Conservation (phyloP, 1,140 invertebrate species). For the Akabosia matsudoensis region DNA sequence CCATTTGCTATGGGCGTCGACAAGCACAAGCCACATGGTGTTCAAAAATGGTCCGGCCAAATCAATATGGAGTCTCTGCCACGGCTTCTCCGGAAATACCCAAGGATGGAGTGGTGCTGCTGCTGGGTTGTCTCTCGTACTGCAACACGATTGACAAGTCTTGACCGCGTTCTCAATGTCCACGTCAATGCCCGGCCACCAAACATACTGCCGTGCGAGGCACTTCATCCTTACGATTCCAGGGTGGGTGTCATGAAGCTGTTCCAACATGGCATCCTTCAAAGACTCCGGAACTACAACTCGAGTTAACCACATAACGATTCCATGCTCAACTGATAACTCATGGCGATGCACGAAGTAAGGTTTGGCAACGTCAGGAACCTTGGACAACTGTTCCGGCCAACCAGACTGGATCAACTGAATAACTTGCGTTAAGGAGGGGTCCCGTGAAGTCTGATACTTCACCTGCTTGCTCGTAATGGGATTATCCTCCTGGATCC, state of each 20-base stretch:
- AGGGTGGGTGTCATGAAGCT: slow-evolving; percentile 52
- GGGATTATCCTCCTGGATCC: neutral
- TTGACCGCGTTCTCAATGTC: slow-evolving; percentile 48
- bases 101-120: slow-evolving; percentile 48
- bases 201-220: slow-evolving; percentile 48
- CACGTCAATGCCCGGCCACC: slow-evolving; percentile 46
- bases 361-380: neutral
- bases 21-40: slow-evolving; percentile 51
- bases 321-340: slow-evolving; percentile 28
- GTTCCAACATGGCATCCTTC: slow-evolving; percentile 45
- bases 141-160: slow-evolving; percentile 45
- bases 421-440: slow-evolving; percentile 7
- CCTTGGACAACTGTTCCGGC: slow-evolving; percentile 6
- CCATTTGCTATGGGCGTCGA: slow-evolving; percentile 56
- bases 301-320: slow-evolving; percentile 47
- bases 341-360: slow-evolving; percentile 21
- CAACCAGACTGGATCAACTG: slow-evolving; percentile 27
- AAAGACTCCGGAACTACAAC: slow-evolving; percentile 50
- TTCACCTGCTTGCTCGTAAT: neutral
- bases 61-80: slow-evolving; percentile 54
- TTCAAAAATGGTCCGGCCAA: slow-evolving; percentile 52
- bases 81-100: slow-evolving; percentile 51
- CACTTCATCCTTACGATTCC: slow-evolving; percentile 55
- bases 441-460: slow-evolving; percentile 4
- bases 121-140: slow-evolving; percentile 43